Conservation (phyloP, 2,113 vertebrate genomes). For the Hypomesus transpacificus region DNA sequence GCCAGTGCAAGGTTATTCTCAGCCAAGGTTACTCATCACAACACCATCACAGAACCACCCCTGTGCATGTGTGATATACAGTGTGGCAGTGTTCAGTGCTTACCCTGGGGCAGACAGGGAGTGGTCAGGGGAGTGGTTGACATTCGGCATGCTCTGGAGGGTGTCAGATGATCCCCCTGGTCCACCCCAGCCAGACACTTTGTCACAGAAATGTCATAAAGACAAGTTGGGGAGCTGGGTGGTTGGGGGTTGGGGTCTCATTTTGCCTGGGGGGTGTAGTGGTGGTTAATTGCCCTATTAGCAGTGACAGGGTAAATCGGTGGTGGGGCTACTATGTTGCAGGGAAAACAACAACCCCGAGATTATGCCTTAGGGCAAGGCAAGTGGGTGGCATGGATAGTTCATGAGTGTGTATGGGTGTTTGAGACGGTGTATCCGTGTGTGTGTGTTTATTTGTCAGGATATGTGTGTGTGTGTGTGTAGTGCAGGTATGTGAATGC, state of each 20-base stretch:
- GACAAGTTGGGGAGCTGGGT: constrained; percentile 48
- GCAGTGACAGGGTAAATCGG: constrained; percentile 70
- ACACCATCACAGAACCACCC: constrained; percentile 14
- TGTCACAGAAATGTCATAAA: constrained; percentile 71
- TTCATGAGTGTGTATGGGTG: not conserved
- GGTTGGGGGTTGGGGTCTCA: constrained; percentile 56
- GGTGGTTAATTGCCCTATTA: constrained; percentile 71
- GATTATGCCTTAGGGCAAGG: constrained; percentile 61
- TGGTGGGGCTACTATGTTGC: constrained; percentile 67
- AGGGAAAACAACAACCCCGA: constrained; percentile 69
- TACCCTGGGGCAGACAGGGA: constrained; percentile 55
- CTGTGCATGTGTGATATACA: constrained; percentile 55
- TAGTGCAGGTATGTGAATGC: not conserved
- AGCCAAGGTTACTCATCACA: constrained; percentile 1
- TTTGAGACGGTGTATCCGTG: not conserved
- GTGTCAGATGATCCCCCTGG: constrained; percentile 65
- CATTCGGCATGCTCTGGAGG: constrained; percentile 64
- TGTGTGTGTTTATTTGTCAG: not conserved
- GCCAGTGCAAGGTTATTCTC: constrained; percentile 38
- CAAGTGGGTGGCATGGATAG: not conserved
- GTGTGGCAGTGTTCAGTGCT: constrained; percentile 43
- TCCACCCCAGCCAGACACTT: constrained; percentile 51
- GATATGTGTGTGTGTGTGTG: constrained; percentile 19
- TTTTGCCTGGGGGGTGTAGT: constrained; percentile 56
- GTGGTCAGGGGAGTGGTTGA: constrained; percentile 53